phyloP scores from a whole-genome alignment of 2,797 vertebrate genomes.

The Apogon talboti region DNA sequence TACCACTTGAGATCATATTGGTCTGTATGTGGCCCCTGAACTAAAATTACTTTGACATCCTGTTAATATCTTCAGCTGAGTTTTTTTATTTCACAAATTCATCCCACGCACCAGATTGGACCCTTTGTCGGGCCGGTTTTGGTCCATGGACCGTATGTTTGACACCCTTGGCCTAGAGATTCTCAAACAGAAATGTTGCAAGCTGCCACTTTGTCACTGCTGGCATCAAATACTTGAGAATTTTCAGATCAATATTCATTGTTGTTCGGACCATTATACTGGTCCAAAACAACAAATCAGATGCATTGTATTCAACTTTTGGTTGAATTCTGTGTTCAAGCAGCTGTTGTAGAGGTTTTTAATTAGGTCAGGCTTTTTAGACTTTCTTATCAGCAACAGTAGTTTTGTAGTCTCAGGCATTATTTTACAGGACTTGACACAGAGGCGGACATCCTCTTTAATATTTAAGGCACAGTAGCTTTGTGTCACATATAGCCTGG shows the following conservation, averaged over 20 bases:
- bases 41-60: too few relatives aligned
- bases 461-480: slow-evolving; percentile 20
- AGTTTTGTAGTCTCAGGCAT: slow-evolving; percentile 27
- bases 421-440: slow-evolving; percentile 51
- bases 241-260: slow-evolving; percentile 21
- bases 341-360: not conserved
- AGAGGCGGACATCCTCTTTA: slow-evolving; percentile 31
- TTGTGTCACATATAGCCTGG: slow-evolving; percentile 36
- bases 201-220: slow-evolving; percentile 21
- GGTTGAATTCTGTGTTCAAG: slow-evolving; percentile 17
- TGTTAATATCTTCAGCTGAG: too few relatives aligned
- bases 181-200: slow-evolving; percentile 34
- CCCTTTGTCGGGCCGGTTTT: too few relatives aligned
- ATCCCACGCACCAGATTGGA: too few relatives aligned
- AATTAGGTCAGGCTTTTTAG: slow-evolving; percentile 29
- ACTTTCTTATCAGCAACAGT: slow-evolving; percentile 33
- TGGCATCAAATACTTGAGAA: slow-evolving; percentile 28
- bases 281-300: slow-evolving; percentile 17
- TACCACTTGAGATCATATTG: too few relatives aligned
- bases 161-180: slow-evolving; percentile 2
- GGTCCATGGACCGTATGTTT: too few relatives aligned
- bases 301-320: not conserved
- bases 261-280: not conserved
- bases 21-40: too few relatives aligned
- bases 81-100: too few relatives aligned